Evolutionary conservation across 2,113 vertebrate genomes (phyloP).

Genomic region (Struthio camelus): DNA sequence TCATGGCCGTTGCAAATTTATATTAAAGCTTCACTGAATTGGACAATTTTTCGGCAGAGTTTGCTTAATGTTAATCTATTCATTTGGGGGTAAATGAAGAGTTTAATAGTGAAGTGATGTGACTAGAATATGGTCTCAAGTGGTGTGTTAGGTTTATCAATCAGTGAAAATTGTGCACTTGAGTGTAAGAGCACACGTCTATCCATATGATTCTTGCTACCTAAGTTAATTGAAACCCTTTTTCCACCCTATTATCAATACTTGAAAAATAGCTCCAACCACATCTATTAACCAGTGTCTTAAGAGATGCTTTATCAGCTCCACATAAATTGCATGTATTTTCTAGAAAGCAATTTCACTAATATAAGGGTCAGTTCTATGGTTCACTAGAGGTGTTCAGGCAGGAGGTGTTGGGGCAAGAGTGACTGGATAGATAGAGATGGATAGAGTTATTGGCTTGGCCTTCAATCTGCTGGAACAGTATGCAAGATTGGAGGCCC

Average conservation of each 20-base stretch:
- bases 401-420: not conserved
- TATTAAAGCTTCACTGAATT: conserved; percentile 51
- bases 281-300: conserved; percentile 51
- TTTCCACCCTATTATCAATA: conserved; percentile 66
- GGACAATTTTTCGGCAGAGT: conserved; percentile 39
- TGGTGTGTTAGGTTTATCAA: conserved; percentile 70
- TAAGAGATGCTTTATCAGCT: conserved; percentile 32
- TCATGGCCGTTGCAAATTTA: conserved; percentile 45
- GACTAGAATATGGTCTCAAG: conserved; percentile 66
- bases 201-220: conserved; percentile 48
- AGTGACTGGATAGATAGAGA: not conserved
- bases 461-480: not conserved
- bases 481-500: not conserved
- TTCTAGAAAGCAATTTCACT: conserved; percentile 47
- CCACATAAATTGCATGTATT: conserved; percentile 31
- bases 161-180: conserved; percentile 72
- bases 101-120: conserved; percentile 54
- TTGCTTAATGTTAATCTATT: conserved; percentile 68
- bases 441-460: not conserved
- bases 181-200: conserved; percentile 51
- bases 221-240: conserved; percentile 62
- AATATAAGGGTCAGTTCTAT: conserved; percentile 27
- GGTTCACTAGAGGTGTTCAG: conserved; percentile 27
- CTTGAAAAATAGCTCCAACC: conserved; percentile 64
- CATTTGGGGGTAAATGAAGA: conserved; percentile 65